Percentiles rank a stretch among this genome's conserved stretches.
phyloP scores from a whole-genome alignment of 1,140 invertebrate genomes.

The Tetramorium simillimum region DNA sequence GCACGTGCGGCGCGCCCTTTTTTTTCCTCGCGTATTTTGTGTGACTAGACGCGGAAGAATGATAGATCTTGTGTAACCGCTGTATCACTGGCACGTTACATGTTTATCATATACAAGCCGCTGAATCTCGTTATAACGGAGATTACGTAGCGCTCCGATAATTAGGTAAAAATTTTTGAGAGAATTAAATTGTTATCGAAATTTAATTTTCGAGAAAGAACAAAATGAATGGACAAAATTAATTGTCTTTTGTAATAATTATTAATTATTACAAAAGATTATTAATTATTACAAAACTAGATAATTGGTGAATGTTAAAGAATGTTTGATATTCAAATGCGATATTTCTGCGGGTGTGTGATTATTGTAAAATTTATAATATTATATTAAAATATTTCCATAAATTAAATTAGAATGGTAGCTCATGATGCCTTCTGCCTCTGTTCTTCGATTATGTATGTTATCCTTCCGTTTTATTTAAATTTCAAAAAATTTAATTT shows the following conservation, averaged over 20 bases:
- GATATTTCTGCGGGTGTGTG: neutral
- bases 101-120: constrained; percentile 20
- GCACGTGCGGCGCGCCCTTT: neutral
- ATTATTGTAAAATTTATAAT: neutral
- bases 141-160: neutral
- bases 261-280: neutral
- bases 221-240: neutral
- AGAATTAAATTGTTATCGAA: neutral
- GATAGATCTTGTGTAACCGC: constrained; percentile 1
- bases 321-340: neutral
- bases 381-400: neutral
- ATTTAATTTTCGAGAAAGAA: neutral
- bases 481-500: constrained; percentile 1
- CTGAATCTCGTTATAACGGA: neutral
- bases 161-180: neutral
- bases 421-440: neutral
- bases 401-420: neutral
- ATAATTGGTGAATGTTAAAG: neutral
- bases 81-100: neutral
- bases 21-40: constrained; percentile 29
- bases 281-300: neutral
- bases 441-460: neutral
- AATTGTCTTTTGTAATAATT: neutral
- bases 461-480: neutral
- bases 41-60: neutral